Conservation (phyloP, 1,140 invertebrate genomes). For the Aphis craccivora region DNA sequence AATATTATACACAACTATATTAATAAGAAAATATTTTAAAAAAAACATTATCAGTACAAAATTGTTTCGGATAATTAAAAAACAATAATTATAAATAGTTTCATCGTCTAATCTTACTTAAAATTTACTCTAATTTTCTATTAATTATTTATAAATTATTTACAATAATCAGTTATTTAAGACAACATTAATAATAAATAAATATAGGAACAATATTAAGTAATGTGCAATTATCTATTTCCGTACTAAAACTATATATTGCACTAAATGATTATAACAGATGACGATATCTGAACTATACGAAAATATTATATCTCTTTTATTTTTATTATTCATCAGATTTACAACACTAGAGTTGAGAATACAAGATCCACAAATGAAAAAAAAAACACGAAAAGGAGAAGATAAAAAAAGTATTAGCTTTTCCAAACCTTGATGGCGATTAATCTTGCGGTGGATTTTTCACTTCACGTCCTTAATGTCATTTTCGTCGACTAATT, state of each 20-base stretch:
- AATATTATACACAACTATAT: background rate
- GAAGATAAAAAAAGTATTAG: slow-evolving; percentile 43
- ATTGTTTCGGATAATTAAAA: background rate
- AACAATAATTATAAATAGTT: background rate
- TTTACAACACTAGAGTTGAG: background rate
- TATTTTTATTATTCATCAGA: background rate
- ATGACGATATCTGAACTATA: background rate
- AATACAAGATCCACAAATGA: background rate
- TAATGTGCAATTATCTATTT: background rate
- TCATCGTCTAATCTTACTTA: no score
- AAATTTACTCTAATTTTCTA: no score
- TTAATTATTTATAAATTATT: background rate
- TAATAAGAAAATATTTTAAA: background rate
- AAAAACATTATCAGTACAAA: background rate
- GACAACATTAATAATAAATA: background rate
- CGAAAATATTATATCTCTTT: background rate
- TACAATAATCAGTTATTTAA: background rate
- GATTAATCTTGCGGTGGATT: slow-evolving; percentile 46
- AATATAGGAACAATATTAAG: background rate
- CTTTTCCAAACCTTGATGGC: slow-evolving; percentile 27
- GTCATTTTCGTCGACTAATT: slow-evolving; percentile 54
- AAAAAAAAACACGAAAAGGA: background rate
- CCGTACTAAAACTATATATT: background rate
- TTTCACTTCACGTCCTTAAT: slow-evolving; percentile 43
- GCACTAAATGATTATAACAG: background rate